Evolutionary conservation across 2,113 vertebrate species (phyloP), one percentile per base, ranked within the genome.

Genomic region (Mustela nigripes): DNA sequence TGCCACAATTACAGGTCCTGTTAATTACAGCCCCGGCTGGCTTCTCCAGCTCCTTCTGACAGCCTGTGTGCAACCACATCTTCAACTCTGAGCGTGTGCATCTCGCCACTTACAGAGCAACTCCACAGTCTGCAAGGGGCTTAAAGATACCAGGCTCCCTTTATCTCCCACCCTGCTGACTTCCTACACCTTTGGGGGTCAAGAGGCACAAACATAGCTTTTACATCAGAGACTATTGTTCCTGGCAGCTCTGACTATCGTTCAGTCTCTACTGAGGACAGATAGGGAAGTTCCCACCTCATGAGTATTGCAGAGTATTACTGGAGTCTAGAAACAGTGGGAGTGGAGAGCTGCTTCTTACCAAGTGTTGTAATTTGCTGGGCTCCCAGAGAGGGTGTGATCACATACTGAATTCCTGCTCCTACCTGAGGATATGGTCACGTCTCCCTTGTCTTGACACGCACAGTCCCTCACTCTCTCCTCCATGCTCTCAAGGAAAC

Each of bases 1-100:
- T 95, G 97, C 76, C 85, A 95, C 97, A 98, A 98, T 98, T 98
- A 97, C 26, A 74, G 79, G 39, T 92, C 94, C 82, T 97, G 69
- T 94, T 97, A 98, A 98, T 98, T 97, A 97, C 45, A 84, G 91
- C 63, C 83, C 1, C 2, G 67, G 62, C 95, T 78, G 82, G 94
- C 89, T 95, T 90, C 84, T 97, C 80, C 53, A 58, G 96, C 94
- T 89, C 71, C 95, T 83, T 88, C 81, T 90, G 71, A 79, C 92
- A 85, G 80, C 21, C n/a, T 74, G 7, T 3, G 45, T 58, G 39
- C 80, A 76, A 83, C 69, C 39, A 1, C 1, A 0, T 33, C 36
- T 81, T 84, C 50, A 0, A 80, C 39, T 69, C 56, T 28, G 36
- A 11, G 21, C 3, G 6, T 19, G 33, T 89, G 80, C 28, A 48